phyloP scores from a whole-genome alignment of 2,797 vertebrate genomes.

The Galagoides demidoff region DNA sequence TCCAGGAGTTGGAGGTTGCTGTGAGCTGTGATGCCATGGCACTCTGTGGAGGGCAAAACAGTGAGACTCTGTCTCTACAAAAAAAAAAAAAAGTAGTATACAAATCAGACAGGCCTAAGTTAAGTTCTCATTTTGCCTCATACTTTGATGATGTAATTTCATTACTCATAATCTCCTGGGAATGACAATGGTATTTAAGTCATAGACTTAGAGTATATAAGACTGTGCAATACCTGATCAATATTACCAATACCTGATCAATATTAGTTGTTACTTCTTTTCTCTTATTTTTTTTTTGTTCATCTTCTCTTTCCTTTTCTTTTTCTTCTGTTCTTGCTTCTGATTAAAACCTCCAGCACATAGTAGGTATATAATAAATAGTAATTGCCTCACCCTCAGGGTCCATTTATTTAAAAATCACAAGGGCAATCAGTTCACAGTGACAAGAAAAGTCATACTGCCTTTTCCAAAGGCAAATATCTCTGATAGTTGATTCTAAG shows the following conservation, averaged over 20 bases:
- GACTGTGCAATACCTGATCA: not conserved
- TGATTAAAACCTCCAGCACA: not conserved
- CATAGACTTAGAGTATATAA: not conserved
- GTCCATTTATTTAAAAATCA: not conserved
- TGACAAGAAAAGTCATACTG: not conserved
- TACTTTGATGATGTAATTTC: not conserved
- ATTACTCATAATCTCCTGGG: not conserved
- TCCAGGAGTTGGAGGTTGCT: no score
- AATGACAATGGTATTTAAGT: not conserved
- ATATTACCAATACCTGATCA: not conserved
- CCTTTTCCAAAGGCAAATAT: not conserved
- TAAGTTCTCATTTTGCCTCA: not conserved
- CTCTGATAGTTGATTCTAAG: not conserved
- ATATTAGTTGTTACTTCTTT: not conserved
- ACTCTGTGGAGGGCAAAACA: no score
- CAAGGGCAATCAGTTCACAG: not conserved
- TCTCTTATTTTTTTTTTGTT: not conserved
- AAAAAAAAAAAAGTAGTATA: no score
- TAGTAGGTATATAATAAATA: not conserved
- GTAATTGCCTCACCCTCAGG: not conserved
- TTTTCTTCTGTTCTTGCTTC: not conserved
- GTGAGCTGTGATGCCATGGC: no score
- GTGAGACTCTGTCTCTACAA: no score
- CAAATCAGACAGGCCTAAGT: not conserved
- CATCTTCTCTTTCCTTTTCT: not conserved